These are phyloP conservation scores for Agapetus fuscipes DNA, from an alignment of 2,888 invertebrate species.

Conservation along the genomic window DNA sequence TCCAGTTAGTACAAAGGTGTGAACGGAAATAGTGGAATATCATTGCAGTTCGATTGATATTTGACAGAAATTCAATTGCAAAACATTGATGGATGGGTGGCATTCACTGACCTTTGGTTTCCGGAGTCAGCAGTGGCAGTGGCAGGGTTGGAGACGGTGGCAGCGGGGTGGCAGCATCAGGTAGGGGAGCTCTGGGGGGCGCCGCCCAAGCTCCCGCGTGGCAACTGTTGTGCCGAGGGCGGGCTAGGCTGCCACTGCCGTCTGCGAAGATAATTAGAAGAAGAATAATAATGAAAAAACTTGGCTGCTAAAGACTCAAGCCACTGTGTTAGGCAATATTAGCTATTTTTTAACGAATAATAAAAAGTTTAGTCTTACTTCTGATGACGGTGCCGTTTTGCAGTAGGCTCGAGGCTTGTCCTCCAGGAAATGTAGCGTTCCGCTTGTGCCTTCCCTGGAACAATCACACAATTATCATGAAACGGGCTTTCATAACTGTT, in stretches of 20 bases:
- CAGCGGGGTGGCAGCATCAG: slow-evolving; percentile 23
- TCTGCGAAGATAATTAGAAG: slow-evolving; percentile 28
- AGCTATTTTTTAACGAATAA: too few species aligned
- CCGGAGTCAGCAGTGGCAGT: slow-evolving; percentile 30
- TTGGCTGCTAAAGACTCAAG: too few species aligned
- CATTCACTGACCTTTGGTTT: slow-evolving; percentile 39
- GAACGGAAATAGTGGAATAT: too few species aligned
- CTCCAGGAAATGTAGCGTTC: slow-evolving; percentile 70
- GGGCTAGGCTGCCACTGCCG: slow-evolving; percentile 40
- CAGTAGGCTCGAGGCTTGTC: slow-evolving; percentile 55
- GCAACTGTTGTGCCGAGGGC: slow-evolving; percentile 49
- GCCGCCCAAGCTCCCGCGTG: slow-evolving; percentile 36
- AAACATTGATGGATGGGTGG: too few species aligned
- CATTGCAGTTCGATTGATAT: too few species aligned
- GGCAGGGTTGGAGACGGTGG: slow-evolving; percentile 40
- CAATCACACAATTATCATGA: too few species aligned
- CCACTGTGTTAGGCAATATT: too few species aligned
- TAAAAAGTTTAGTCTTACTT: too few species aligned
- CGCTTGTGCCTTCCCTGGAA: slow-evolving; percentile 66
- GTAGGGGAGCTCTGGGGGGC: slow-evolving; percentile 36
- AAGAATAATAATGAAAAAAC: background rate
- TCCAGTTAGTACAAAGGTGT: too few species aligned
- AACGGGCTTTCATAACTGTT: too few species aligned
- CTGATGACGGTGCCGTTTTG: slow-evolving; percentile 50
- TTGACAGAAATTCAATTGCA: too few species aligned